Percentiles rank a stretch among this genome's conserved stretches.
phyloP scores from a whole-genome alignment of 2,888 invertebrate genomes.

The Gryllus longicercus region DNA sequence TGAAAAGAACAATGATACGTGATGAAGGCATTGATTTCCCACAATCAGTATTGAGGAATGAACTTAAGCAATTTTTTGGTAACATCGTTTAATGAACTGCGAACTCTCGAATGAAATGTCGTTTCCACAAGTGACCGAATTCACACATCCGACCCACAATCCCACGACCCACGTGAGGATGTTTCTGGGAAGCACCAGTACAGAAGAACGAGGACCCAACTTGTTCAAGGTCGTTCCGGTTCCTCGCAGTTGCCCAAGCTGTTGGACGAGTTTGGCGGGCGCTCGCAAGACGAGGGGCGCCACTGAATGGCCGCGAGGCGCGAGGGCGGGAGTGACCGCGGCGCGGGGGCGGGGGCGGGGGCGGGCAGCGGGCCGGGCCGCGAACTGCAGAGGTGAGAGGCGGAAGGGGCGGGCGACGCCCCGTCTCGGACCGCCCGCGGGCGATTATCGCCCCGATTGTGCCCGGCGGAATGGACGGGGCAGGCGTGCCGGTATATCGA shows the following conservation, averaged over 20 bases:
- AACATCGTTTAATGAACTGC: no score
- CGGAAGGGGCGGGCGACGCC: neutral
- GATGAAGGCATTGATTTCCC: no score
- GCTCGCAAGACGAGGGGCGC: neutral
- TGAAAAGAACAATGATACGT: no score
- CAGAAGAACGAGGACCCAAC: no score
- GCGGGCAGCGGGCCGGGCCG: neutral
- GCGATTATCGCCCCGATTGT: constrained; percentile 9
- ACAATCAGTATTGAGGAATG: no score
- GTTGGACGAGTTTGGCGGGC: neutral
- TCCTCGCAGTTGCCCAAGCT: neutral
- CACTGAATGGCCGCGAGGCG: neutral
- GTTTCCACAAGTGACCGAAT: no score
- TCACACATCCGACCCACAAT: no score
- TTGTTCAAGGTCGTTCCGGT: neutral
- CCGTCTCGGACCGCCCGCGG: neutral
- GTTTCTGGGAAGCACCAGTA: no score
- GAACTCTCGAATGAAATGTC: no score
- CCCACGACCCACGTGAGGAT: no score
- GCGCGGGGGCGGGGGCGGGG: neutral
- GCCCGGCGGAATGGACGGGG: neutral
- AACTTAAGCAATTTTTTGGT: no score
- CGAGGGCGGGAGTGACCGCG: neutral
- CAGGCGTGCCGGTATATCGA: neutral
- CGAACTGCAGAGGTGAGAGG: neutral